A percentile compares a stretch with the other conserved stretches of the same genome.
These are phyloP conservation scores for Pygoscelis adeliae DNA, from an alignment of 2,113 vertebrate genomes.

Conservation along the genomic window DNA sequence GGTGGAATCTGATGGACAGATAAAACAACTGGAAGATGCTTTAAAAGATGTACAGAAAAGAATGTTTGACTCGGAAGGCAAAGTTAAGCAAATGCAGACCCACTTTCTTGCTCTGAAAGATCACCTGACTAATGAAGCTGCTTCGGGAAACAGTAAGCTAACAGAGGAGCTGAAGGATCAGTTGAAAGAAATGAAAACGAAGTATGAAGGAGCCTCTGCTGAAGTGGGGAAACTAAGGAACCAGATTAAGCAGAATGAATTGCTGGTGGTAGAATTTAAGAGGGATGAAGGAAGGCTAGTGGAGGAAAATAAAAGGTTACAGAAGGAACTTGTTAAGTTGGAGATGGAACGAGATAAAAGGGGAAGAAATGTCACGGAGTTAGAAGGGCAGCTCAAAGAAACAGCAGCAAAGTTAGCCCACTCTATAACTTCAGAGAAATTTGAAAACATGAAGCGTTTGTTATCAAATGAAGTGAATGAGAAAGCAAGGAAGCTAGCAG, in stretches of 20 bases:
- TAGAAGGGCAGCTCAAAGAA: slow-evolving; percentile 81
- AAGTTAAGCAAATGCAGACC: slow-evolving; percentile 95
- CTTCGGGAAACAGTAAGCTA: slow-evolving; percentile 63
- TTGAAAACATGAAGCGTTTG: slow-evolving; percentile 89
- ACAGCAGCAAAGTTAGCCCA: slow-evolving; percentile 62
- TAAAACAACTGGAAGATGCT: slow-evolving; percentile 91
- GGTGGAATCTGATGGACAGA: slow-evolving; percentile 87
- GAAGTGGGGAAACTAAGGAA: slow-evolving; percentile 91
- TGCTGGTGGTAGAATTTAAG: slow-evolving; percentile 87
- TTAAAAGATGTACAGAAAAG: slow-evolving; percentile 94
- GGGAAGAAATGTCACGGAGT: slow-evolving; percentile 57
- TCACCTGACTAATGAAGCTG: slow-evolving; percentile 78
- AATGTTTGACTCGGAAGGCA: slow-evolving; percentile 96
- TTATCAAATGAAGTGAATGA: slow-evolving; percentile 84
- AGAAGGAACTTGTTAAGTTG: slow-evolving; percentile 75
- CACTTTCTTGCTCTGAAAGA: slow-evolving; percentile 95
- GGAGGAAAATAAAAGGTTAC: slow-evolving; percentile 82
- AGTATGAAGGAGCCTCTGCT: slow-evolving; percentile 91
- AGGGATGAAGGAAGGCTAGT: slow-evolving; percentile 84
- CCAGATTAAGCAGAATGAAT: slow-evolving; percentile 89
- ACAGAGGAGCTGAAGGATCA: slow-evolving; percentile 87
- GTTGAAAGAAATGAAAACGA: slow-evolving; percentile 86
- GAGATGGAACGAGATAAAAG: slow-evolving; percentile 78
- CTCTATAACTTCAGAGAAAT: slow-evolving; percentile 80
- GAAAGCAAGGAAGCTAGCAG: slow-evolving; percentile 82